Evolutionary conservation across 2,888 invertebrate genomes (phyloP).

Genomic region (Tipula helvola): DNA sequence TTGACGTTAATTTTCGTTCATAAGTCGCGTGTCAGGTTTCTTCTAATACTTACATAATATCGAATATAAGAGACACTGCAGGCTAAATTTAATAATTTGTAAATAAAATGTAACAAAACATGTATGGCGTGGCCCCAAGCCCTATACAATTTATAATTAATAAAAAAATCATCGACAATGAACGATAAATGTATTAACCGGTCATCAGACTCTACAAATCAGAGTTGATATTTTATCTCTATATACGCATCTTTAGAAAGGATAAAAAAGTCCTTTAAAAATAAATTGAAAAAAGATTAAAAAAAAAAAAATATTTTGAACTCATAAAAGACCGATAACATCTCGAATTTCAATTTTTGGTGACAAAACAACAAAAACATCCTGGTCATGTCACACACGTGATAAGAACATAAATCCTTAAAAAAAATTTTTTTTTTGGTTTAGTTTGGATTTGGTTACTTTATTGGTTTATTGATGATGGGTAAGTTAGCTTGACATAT

Average conservation of each 20-base stretch:
- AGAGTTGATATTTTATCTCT: neutral
- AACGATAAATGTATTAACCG: neutral
- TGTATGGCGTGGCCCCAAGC: neutral
- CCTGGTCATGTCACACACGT: conserved; percentile 9
- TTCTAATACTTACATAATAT: neutral
- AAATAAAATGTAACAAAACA: neutral
- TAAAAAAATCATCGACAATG: neutral
- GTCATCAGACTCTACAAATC: neutral
- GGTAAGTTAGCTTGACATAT: conserved; percentile 1
- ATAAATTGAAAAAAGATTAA: neutral
- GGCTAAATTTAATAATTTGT: neutral
- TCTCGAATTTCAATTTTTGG: neutral
- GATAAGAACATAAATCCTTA: conserved; percentile 8
- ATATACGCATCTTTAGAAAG: neutral
- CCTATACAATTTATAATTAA: neutral
- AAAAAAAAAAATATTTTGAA: neutral
- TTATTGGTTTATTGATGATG: neutral
- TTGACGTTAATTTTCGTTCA: neutral
- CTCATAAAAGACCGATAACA: neutral
- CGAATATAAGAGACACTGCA: neutral
- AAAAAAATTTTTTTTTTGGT: neutral
- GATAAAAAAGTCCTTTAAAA: neutral
- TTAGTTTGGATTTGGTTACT: neutral
- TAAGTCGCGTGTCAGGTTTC: neutral
- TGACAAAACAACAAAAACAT: neutral